phyloP scores from a whole-genome alignment of 64 coral and sea anemone species.

The Hydrozoanthus tunicans region DNA sequence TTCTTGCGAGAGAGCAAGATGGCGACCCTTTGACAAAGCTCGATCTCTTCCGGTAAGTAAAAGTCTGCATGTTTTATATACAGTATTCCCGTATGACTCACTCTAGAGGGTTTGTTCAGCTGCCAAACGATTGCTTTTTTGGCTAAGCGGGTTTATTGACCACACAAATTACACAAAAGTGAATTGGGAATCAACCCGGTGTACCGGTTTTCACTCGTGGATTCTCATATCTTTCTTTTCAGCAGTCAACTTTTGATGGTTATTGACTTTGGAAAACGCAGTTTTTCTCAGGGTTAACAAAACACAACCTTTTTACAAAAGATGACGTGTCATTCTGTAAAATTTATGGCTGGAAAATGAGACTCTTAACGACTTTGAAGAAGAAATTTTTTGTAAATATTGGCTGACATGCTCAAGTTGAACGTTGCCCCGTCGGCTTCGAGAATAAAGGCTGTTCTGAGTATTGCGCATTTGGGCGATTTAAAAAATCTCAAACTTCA shows the following conservation, averaged over 20 bases:
- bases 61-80: conserved; percentile 29
- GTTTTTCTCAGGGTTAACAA: background rate
- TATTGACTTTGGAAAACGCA: background rate
- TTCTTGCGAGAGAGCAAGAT: background rate
- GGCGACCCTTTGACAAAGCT: background rate
- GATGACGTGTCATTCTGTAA: conserved; percentile 14
- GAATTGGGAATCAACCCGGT: background rate
- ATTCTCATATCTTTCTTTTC: background rate
- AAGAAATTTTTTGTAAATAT: background rate
- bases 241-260: background rate
- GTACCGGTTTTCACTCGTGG: background rate
- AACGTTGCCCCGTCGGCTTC: background rate
- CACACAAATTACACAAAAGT: background rate
- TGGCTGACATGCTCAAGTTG: background rate
- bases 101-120: background rate
- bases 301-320: background rate
- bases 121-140: background rate
- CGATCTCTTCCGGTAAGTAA: conserved; percentile 22
- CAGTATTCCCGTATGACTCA: background rate
- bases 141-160: background rate
- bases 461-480: no score
- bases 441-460: background rate
- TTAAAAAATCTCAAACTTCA: no score
- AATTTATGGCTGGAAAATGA: conserved; percentile 27
- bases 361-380: background rate